phyloP scores from a whole-genome alignment of 2,888 invertebrate genomes.

The Julus scanicus region DNA sequence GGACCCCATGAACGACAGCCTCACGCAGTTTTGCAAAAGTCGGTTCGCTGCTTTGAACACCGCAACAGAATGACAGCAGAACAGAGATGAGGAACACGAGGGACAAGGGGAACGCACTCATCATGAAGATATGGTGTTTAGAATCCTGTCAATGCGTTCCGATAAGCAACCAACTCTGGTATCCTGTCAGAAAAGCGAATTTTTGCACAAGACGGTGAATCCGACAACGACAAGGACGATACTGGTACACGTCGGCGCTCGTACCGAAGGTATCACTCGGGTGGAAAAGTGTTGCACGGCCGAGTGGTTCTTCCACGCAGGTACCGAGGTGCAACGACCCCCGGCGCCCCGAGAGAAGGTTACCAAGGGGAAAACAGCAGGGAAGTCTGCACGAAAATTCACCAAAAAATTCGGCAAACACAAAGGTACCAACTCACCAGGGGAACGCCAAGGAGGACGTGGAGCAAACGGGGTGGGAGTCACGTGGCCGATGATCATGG shows the following conservation, averaged over 20 bases:
- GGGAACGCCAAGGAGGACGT: too few relatives aligned
- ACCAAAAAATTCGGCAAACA: too few relatives aligned
- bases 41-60: not conserved
- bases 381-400: not conserved
- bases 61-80: not conserved
- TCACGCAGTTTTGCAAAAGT: not conserved
- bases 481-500: too few relatives aligned
- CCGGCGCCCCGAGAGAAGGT: not conserved
- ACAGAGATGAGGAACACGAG: not conserved
- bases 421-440: too few relatives aligned
- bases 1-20: slow-evolving; percentile 45
- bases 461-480: too few relatives aligned
- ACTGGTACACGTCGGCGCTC: not conserved
- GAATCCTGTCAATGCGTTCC: not conserved
- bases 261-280: not conserved
- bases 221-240: not conserved
- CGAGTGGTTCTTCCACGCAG: not conserved
- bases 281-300: not conserved
- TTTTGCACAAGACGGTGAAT: too few relatives aligned
- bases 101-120: not conserved
- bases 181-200: too few relatives aligned
- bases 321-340: not conserved
- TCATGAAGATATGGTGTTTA: not conserved
- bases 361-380: not conserved
- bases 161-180: too few relatives aligned